These are phyloP conservation scores for Andrena fulva DNA, from an alignment of 2,888 invertebrate genomes.

Conservation along the genomic window DNA sequence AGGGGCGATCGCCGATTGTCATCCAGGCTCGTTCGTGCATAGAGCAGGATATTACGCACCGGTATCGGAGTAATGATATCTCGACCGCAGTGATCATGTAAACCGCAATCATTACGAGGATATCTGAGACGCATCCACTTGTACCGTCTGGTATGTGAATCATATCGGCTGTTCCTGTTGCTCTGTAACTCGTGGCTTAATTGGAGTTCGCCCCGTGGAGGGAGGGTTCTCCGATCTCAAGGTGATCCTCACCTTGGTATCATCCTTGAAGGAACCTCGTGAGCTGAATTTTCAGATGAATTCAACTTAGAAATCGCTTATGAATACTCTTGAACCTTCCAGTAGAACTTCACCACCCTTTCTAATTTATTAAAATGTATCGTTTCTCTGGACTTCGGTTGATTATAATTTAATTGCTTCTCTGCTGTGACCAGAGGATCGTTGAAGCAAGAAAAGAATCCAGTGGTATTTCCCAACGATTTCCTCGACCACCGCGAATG, in stretches of 20 bases:
- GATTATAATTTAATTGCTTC: too few relatives aligned
- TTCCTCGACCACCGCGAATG: conserved; percentile 26
- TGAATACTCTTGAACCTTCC: too few relatives aligned
- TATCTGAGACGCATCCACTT: conserved; percentile 45
- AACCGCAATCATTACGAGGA: conserved; percentile 57
- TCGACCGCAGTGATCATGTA: conserved; percentile 77
- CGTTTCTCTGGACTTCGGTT: too few relatives aligned
- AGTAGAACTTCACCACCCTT: too few relatives aligned
- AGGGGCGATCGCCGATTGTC: conserved; percentile 67
- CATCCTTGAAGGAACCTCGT: too few relatives aligned
- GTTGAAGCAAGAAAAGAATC: not conserved
- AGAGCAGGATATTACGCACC: conserved; percentile 80
- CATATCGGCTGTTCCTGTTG: not conserved
- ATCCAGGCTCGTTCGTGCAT: conserved; percentile 80
- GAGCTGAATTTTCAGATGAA: too few relatives aligned
- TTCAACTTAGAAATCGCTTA: too few relatives aligned
- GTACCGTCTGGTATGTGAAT: conserved; percentile 43
- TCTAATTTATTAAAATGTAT: too few relatives aligned
- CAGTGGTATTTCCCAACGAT: conserved; percentile 43
- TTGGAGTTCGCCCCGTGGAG: not conserved
- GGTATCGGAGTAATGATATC: conserved; percentile 78
- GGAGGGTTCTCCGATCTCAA: not conserved
- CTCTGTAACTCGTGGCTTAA: not conserved
- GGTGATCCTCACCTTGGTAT: not conserved
- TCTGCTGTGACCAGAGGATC: too few relatives aligned